These are phyloP conservation scores for Acomys russatus DNA, from an alignment of 2,797 vertebrate genomes.

Conservation along the genomic window DNA sequence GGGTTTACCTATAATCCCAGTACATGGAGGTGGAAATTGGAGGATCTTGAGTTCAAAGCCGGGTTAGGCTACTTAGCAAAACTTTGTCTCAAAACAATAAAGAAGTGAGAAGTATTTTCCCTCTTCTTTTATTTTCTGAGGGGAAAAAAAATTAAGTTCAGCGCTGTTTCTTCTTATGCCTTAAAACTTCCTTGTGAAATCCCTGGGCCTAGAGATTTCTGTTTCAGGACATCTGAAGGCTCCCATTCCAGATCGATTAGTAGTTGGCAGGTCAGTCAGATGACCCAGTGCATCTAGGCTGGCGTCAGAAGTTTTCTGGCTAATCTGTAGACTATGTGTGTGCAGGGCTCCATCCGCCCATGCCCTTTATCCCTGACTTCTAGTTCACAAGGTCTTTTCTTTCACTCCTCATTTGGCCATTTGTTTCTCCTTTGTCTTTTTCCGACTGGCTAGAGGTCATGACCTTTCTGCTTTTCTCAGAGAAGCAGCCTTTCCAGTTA, in stretches of 20 bases:
- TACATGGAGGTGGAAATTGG: background rate
- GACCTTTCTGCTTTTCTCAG: background rate
- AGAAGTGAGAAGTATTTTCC: background rate
- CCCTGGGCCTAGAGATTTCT: background rate
- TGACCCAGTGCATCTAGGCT: background rate
- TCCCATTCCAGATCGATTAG: background rate
- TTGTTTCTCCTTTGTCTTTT: background rate
- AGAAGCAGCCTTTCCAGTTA: background rate
- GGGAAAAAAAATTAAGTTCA: background rate
- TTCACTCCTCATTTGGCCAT: background rate
- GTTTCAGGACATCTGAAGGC: background rate
- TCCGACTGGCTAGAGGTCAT: background rate
- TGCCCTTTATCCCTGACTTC: background rate
- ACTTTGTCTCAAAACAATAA: background rate
- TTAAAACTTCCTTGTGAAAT: constrained; percentile 1
- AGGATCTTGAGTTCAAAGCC: background rate
- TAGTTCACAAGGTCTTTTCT: background rate
- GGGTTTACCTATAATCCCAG: background rate
- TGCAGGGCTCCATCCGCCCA: background rate
- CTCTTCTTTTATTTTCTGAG: background rate
- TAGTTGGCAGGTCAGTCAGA: background rate
- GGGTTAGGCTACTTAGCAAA: background rate
- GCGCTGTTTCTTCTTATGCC: background rate
- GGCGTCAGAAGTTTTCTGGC: background rate
- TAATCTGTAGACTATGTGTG: background rate